Base-by-base conservation (phyloP, 2,113 vertebrate species). In the Myiozetetes cayanensis region DNA sequence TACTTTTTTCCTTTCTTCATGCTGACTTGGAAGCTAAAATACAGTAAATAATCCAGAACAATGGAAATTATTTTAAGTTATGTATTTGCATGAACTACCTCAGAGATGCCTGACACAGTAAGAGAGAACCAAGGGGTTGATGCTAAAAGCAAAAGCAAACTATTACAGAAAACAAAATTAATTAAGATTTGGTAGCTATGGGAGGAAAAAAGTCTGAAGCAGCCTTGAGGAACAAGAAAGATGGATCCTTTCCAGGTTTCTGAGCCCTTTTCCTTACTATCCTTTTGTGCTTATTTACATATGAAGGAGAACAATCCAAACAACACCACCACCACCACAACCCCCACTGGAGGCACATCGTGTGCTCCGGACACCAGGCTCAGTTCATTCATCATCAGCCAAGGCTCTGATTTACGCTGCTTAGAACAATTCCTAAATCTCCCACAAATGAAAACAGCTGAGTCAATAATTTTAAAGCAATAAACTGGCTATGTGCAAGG, bases 391-490 rank as follows among this genome's bases (percentile, higher is more conserved):
- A 93, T 37, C 28, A 91, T 39, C 77, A 87, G 87, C 93, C 71
- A 94, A 92, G 65, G 28, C 44, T 76, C 86, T 79, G 75, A 90
- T 93, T 79, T 92, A 84, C 5, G 0, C 79, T 73, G 77, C 89
- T 90, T 44, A 89, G 41, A 93, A 93, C 65, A 95, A 93, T 88
- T 83, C 72, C 66, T 72, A 41, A 56, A 92, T 33, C 85, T 65
- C 70, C 72, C 59, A 46, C 55, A 95, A 94, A 73, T n/a, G 71
- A 73, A 87, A 95, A 73, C 89, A 94, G 86, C 81, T 77, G 89
- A 96, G 95, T 90, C 87, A 96, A 89, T 87, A 74, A 72, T 63
- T 94, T 87, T 44, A 44, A 71, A 94, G 85, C 61, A 88, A 80
- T 86, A 92, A 75, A 89, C 66, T 59, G 71, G 25, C 63, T 70